Conservation (phyloP, 2,888 invertebrate genomes). For the Rotaria magnacalcarata region DNA sequence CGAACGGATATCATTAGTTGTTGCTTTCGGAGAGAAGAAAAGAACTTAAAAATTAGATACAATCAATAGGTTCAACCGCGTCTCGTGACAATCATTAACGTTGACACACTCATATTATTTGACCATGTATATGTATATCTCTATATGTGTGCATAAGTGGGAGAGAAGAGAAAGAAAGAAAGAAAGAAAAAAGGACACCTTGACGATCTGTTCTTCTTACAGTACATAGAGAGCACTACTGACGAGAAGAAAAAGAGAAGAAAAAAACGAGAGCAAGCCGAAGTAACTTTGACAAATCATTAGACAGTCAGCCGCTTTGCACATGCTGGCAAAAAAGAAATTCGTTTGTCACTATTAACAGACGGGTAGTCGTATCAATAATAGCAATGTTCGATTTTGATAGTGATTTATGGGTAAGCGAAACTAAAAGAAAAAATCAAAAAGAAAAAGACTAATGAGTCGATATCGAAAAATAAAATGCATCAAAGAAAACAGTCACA, state of each 20-base stretch:
- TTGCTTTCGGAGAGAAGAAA: neutral
- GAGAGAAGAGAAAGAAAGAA: neutral
- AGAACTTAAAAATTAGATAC: neutral
- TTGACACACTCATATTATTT: neutral
- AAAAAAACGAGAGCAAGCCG: neutral
- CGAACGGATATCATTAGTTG: slow-evolving; percentile 5
- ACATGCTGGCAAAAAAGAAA: neutral
- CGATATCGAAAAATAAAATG: neutral
- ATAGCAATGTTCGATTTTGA: slow-evolving; percentile 8
- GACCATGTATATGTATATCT: neutral
- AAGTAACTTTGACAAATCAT: slow-evolving; percentile 7
- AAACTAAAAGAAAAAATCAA: neutral
- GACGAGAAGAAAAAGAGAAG: too few relatives aligned
- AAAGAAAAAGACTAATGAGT: neutral
- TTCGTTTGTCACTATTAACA: neutral
- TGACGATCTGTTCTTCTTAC: too few relatives aligned
- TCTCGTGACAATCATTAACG: neutral
- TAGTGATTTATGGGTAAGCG: slow-evolving; percentile 34
- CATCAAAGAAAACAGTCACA: neutral
- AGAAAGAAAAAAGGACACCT: neutral
- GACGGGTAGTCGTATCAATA: neutral
- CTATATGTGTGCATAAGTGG: neutral
- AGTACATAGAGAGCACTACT: too few relatives aligned
- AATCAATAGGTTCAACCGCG: neutral
- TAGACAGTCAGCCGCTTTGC: neutral